phyloP scores from a whole-genome alignment of 2,797 vertebrate species.

The Amazona finschi region DNA sequence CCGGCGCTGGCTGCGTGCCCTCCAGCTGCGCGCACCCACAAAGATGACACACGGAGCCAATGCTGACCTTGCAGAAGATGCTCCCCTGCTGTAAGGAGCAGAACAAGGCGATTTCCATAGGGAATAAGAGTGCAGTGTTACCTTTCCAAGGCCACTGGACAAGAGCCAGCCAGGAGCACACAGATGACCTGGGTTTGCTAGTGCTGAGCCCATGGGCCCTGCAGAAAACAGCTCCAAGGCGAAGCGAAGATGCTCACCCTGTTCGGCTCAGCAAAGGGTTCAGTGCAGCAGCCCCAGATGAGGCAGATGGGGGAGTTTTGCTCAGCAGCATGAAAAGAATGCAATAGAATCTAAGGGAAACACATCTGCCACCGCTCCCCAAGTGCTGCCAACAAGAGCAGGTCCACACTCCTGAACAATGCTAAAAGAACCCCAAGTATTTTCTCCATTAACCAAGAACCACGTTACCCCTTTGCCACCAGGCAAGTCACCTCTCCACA shows the following conservation, averaged over 20 bases:
- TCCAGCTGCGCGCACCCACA: not conserved
- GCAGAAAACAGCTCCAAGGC: not conserved
- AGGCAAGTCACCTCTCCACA: not conserved
- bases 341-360: not conserved
- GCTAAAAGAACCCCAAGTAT: not conserved
- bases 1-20: rapidly evolving
- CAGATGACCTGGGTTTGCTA: not conserved
- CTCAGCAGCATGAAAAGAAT: not conserved
- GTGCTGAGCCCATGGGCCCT: not conserved
- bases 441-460: not conserved
- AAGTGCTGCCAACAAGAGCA: not conserved
- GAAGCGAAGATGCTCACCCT: not conserved
- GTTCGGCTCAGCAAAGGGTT: not conserved
- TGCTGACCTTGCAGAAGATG: not conserved
- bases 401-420: not conserved
- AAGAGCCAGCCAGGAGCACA: not conserved
- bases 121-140: not conserved
- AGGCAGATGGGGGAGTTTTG: not conserved
- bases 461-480: not conserved
- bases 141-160: not conserved
- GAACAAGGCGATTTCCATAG: not conserved
- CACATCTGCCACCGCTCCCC: not conserved
- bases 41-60: not conserved
- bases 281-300: not conserved
- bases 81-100: not conserved